Conservation (phyloP, 2,888 invertebrate species). For the Trachelus iudaicus region DNA sequence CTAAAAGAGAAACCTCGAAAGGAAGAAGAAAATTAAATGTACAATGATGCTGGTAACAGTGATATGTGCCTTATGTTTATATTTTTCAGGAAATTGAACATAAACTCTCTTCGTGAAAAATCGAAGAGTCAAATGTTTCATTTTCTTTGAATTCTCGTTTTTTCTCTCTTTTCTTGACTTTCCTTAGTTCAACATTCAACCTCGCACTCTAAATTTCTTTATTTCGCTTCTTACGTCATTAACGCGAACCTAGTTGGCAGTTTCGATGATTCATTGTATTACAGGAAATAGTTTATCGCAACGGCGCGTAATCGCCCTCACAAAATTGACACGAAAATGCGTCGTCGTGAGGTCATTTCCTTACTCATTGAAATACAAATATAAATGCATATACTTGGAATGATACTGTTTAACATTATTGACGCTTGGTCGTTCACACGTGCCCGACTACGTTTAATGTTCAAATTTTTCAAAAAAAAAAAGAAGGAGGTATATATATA, state of each 20-base stretch:
- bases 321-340: not conserved
- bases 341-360: not conserved
- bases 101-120: constrained; percentile 12
- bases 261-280: constrained; percentile 37
- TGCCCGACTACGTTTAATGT: not conserved
- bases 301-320: not conserved
- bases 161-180: constrained; percentile 1
- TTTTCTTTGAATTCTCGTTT: constrained; percentile 17
- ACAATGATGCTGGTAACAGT: not conserved
- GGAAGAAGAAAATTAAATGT: constrained; percentile 11
- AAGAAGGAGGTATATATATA: not conserved
- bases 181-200: not conserved
- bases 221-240: not conserved
- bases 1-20: constrained; percentile 8
- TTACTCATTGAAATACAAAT: constrained; percentile 33
- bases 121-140: constrained; percentile 20
- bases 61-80: not conserved
- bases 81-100: not conserved
- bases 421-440: not conserved
- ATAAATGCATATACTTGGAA: constrained; percentile 58
- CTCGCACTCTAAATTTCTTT: not conserved
- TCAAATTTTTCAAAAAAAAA: not conserved
- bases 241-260: constrained; percentile 37
- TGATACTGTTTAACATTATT: constrained; percentile 39
- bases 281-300: constrained; percentile 37